phyloP scores from a whole-genome alignment of 2,113 vertebrate species.

The Psilopogon haemacephalus region DNA sequence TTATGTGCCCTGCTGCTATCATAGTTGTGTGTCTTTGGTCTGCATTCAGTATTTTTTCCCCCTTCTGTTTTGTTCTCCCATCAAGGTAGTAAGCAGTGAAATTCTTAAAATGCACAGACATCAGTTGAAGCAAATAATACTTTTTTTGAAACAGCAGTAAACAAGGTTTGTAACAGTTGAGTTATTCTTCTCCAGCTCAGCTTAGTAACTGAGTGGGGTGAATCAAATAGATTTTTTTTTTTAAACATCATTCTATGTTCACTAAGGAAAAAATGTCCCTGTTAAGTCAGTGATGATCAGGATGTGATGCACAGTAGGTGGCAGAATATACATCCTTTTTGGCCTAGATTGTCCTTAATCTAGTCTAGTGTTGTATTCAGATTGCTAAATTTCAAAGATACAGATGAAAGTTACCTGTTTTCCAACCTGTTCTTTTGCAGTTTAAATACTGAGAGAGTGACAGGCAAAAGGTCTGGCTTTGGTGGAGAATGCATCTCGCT shows the following conservation, averaged over 20 bases:
- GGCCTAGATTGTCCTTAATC: neutral
- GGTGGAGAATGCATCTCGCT: neutral
- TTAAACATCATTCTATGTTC: neutral
- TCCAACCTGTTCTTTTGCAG: neutral
- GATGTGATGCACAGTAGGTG: neutral
- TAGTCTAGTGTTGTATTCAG: neutral
- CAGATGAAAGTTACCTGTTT: neutral
- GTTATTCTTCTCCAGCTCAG: neutral
- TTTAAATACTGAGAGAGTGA: neutral
- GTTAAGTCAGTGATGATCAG: neutral
- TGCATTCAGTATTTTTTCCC: neutral
- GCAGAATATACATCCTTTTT: neutral
- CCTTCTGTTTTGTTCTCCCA: neutral
- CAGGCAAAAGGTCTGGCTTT: neutral
- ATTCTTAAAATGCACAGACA: neutral
- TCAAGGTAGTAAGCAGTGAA: neutral
- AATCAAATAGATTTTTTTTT: neutral
- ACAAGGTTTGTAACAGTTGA: neutral
- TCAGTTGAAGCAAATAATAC: neutral
- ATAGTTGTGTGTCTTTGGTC: neutral
- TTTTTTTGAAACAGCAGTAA: neutral
- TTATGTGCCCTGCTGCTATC: neutral
- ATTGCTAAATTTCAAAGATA: neutral
- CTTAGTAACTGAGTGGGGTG: neutral
- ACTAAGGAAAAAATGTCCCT: neutral